Conservation (phyloP, 2,888 invertebrate genomes). For the Plebejus anna region DNA sequence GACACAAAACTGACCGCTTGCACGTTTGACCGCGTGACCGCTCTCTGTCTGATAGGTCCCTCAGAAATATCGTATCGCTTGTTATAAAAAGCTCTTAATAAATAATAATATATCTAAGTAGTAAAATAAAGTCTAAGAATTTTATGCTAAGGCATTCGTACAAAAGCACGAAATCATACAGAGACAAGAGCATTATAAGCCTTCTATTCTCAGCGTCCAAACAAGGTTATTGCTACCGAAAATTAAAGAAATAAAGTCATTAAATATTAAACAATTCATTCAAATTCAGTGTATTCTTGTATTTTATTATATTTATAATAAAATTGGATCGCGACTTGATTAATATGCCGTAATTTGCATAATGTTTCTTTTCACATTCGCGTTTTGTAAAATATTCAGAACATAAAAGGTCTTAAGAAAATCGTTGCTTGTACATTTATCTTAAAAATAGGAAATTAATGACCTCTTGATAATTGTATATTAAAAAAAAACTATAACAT, state of each 20-base stretch:
- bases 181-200: too few species aligned
- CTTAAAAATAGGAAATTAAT: neutral
- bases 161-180: too few species aligned
- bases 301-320: conserved; percentile 1
- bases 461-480: neutral
- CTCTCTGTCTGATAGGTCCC: too few species aligned
- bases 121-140: too few species aligned
- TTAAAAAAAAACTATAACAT: too few species aligned
- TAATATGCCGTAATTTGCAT: neutral
- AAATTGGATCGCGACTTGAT: neutral
- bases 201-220: neutral
- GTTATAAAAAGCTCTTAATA: too few species aligned
- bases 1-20: too few species aligned
- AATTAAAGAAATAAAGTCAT: neutral
- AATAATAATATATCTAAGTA: too few species aligned
- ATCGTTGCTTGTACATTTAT: neutral
- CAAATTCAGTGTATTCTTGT: neutral
- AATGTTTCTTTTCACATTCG: neutral
- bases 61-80: too few species aligned
- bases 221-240: neutral
- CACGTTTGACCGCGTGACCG: too few species aligned
- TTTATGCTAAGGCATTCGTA: too few species aligned
- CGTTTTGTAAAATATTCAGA: neutral
- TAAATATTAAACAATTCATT: neutral
- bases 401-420: neutral